Percentiles rank a stretch among this genome's conserved stretches.
Evolutionary conservation across 64 coral and sea anemone genomes (phyloP).

Genomic region (Dendronephthya gigantea): DNA sequence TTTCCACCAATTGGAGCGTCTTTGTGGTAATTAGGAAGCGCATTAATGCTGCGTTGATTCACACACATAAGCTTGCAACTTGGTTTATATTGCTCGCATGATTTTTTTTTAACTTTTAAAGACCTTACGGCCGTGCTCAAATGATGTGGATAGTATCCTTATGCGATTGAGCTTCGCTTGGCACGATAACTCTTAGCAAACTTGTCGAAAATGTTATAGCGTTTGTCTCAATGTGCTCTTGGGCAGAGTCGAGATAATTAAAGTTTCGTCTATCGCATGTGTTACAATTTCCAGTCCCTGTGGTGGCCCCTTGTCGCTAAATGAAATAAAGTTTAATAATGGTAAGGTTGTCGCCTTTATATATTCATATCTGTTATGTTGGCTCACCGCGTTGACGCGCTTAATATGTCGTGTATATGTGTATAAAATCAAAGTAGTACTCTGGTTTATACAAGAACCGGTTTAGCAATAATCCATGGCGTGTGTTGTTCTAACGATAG

Average conservation of each 20-base stretch:
- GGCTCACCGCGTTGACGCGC: not conserved
- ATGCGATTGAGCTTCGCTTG: not conserved
- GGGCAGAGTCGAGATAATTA: not conserved
- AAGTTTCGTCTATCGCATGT: not conserved
- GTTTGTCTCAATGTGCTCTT: not conserved
- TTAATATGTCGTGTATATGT: not conserved
- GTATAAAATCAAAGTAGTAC: too few species aligned
- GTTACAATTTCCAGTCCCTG: not conserved
- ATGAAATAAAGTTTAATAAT: not conserved
- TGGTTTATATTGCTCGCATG: not conserved
- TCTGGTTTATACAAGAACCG: too few species aligned
- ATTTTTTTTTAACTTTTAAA: not conserved
- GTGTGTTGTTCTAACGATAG: too few species aligned
- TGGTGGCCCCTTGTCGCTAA: not conserved
- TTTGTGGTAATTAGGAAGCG: not conserved
- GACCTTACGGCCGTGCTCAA: not conserved
- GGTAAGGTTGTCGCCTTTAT: not conserved
- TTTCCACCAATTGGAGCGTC: not conserved
- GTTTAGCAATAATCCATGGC: too few species aligned
- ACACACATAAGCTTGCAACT: not conserved
- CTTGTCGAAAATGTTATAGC: not conserved
- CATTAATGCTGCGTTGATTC: not conserved
- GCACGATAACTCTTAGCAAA: not conserved
- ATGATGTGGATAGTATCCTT: not conserved
- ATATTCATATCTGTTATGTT: not conserved